phyloP scores from a whole-genome alignment of 2,113 vertebrate genomes.

The Danionella cerebrum region DNA sequence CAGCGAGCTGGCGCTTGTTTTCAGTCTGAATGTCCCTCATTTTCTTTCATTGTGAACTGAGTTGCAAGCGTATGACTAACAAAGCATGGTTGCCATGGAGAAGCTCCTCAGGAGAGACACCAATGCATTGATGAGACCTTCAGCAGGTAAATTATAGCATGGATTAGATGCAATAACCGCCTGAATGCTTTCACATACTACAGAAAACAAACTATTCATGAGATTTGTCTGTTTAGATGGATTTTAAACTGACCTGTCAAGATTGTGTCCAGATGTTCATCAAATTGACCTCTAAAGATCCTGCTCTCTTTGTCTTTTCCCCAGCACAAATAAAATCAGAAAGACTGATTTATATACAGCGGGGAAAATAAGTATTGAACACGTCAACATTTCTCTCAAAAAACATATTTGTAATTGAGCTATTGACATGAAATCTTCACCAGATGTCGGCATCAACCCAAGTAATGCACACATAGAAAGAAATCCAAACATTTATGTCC shows the following conservation, averaged over 20 bases:
- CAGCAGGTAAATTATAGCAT: conserved; percentile 3
- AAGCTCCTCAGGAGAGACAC: conserved; percentile 18
- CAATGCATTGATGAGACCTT: conserved; percentile 1
- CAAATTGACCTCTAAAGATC: no score
- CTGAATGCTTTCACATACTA: background rate
- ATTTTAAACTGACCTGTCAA: background rate
- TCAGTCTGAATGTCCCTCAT: background rate
- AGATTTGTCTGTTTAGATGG: background rate
- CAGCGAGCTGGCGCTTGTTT: background rate
- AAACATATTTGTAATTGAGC: no score
- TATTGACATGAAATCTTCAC: no score
- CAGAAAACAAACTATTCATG: background rate
- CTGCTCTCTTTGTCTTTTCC: no score
- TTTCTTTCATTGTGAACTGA: conserved; percentile 7
- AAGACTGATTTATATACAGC: no score
- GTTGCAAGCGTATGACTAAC: conserved; percentile 3
- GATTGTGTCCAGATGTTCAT: background rate
- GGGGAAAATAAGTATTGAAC: no score
- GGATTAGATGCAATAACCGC: background rate
- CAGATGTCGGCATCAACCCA: no score
- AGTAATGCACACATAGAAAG: no score
- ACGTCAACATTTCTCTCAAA: no score
- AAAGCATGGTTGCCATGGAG: conserved; percentile 33
- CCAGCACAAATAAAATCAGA: no score
- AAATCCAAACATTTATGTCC: no score